A percentile compares a stretch with the other conserved stretches of the same genome.
Evolutionary conservation across 2,888 invertebrate species (phyloP).

Genomic region (Chrysodeixis includens): DNA sequence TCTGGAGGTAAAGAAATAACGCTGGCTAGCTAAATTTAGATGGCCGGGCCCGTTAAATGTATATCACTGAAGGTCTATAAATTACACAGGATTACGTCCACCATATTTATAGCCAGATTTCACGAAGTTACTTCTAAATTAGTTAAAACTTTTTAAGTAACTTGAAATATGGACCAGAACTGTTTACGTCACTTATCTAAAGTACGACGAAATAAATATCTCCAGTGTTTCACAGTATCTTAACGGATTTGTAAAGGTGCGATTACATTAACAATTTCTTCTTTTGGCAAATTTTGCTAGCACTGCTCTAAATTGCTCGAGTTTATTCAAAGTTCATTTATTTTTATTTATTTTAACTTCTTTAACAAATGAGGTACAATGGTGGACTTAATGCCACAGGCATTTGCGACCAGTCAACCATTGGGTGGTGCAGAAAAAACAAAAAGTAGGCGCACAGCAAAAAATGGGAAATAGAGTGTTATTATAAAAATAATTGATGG

Average conservation of each 20-base stretch:
- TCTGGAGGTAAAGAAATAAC: too few species aligned
- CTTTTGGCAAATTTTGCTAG: too few species aligned
- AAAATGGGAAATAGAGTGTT: too few species aligned
- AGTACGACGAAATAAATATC: conserved; percentile 49
- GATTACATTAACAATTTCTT: background rate
- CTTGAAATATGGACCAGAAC: conserved; percentile 7
- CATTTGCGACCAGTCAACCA: too few species aligned
- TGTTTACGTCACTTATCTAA: conserved; percentile 26
- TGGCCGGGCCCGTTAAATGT: background rate
- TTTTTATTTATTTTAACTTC: too few species aligned
- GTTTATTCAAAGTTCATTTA: too few species aligned
- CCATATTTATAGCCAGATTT: conserved; percentile 5
- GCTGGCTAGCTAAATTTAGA: background rate
- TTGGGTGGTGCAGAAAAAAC: too few species aligned
- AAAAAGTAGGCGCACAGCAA: too few species aligned
- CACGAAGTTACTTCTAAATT: conserved; percentile 5
- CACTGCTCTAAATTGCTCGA: too few species aligned
- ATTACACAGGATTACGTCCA: background rate
- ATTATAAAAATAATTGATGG: too few species aligned
- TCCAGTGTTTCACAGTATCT: conserved; percentile 29
- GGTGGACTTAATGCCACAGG: too few species aligned
- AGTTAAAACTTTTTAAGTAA: conserved; percentile 7
- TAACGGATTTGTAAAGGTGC: conserved; percentile 50
- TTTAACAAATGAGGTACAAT: too few species aligned
- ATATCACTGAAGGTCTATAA: background rate